A percentile compares a stretch with the other conserved stretches of the same genome.
These are phyloP conservation scores for Neotoxoptera formosana DNA, from an alignment of 1,140 invertebrate genomes.

Conservation along the genomic window DNA sequence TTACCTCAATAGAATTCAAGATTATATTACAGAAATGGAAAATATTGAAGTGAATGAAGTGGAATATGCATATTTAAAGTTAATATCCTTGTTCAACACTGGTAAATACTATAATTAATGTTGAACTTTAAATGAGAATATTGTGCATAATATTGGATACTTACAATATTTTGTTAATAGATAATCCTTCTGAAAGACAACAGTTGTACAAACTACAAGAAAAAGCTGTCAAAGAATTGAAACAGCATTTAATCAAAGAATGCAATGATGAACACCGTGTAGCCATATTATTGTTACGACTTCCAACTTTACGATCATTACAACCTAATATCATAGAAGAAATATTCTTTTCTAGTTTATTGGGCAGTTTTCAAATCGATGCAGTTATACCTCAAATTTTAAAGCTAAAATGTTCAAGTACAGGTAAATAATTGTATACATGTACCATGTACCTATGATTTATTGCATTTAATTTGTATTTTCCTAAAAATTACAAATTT, in stretches of 20 bases:
- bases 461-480: not conserved
- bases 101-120: constrained; percentile 65
- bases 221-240: constrained; percentile 75
- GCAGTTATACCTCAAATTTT: constrained; percentile 92
- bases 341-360: constrained; percentile 89
- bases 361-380: constrained; percentile 90
- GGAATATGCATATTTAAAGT: constrained; percentile 91
- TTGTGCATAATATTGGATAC: not conserved
- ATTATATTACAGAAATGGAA: constrained; percentile 80
- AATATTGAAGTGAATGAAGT: constrained; percentile 78
- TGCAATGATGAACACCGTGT: constrained; percentile 69
- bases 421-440: not conserved
- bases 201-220: constrained; percentile 77
- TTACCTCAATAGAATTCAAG: constrained; percentile 83
- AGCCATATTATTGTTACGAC: constrained; percentile 74
- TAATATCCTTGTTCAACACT: constrained; percentile 81
- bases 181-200: constrained; percentile 64
- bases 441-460: not conserved
- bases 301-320: constrained; percentile 80
- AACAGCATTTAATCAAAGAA: constrained; percentile 68
- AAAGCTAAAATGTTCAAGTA: constrained; percentile 68
- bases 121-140: not conserved
- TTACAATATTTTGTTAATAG: constrained; percentile 61
- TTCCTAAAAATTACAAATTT: not conserved
- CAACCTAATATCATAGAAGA: constrained; percentile 85